A percentile compares a stretch with the other conserved stretches of the same genome.
phyloP scores from a whole-genome alignment of 2,113 vertebrate genomes.

The Ceyx margarethae region DNA sequence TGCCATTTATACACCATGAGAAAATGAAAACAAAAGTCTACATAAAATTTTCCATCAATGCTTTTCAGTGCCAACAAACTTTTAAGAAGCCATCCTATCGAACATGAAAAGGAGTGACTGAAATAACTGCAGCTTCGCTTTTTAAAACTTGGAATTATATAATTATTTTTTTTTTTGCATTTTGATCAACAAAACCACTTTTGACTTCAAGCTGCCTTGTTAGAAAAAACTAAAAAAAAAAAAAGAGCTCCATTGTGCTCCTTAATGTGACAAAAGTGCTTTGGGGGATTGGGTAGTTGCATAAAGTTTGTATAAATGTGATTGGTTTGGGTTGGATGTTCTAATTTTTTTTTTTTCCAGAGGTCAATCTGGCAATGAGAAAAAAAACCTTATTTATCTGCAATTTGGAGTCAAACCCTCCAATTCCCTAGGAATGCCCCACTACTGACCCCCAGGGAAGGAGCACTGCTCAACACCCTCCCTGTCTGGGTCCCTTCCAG shows the following conservation, averaged over 20 bases:
- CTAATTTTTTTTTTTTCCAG: neutral
- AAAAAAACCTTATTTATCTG: neutral
- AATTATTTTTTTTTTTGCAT: neutral
- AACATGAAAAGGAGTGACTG: neutral
- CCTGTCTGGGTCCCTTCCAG: neutral
- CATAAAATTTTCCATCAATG: neutral
- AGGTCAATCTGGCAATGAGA: neutral
- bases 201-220: neutral
- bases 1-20: neutral
- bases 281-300: neutral
- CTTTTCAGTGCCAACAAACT: neutral
- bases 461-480: rapidly evolving
- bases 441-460: neutral
- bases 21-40: neutral
- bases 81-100: neutral
- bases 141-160: neutral
- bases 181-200: neutral
- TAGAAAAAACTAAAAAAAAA: neutral
- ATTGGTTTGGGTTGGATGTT: neutral
- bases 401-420: neutral
- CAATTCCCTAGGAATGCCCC: neutral
- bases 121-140: neutral
- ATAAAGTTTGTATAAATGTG: neutral
- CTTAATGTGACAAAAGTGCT: neutral
- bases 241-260: neutral